Conservation (phyloP, 2,888 invertebrate genomes). For the Spialia ferax region DNA sequence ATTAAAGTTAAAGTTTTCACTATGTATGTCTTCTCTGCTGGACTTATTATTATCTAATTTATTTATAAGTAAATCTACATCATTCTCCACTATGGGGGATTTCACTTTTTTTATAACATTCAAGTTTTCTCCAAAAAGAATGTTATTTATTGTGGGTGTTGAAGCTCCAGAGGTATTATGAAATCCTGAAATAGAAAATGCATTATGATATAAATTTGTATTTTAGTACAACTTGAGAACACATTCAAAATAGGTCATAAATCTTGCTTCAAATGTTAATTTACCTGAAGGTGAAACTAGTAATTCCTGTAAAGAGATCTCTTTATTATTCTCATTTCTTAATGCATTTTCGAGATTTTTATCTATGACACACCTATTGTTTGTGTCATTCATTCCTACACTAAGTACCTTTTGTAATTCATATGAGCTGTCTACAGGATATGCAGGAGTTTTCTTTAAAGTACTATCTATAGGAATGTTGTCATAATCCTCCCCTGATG, state of each 20-base stretch:
- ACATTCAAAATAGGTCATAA: too few relatives aligned
- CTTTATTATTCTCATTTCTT: slow-evolving; percentile 56
- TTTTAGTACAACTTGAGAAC: too few relatives aligned
- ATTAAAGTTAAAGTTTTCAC: not conserved
- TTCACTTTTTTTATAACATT: slow-evolving; percentile 27
- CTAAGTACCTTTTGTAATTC: not conserved
- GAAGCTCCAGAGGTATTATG: slow-evolving; percentile 55
- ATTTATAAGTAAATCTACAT: slow-evolving; percentile 23
- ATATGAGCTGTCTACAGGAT: slow-evolving; percentile 5
- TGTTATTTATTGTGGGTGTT: slow-evolving; percentile 71
- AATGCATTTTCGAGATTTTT: slow-evolving; percentile 69
- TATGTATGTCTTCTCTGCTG: not conserved
- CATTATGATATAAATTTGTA: too few relatives aligned
- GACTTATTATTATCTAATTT: slow-evolving; percentile 9
- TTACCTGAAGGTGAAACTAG: slow-evolving; percentile 64
- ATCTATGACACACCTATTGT: slow-evolving; percentile 59
- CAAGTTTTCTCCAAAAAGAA: slow-evolving; percentile 64
- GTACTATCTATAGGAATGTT: slow-evolving; percentile 23
- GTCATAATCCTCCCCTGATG: slow-evolving; percentile 35
- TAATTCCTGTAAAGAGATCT: slow-evolving; percentile 64
- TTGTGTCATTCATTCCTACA: not conserved
- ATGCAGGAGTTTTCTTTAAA: slow-evolving; percentile 19
- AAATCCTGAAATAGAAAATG: slow-evolving; percentile 48
- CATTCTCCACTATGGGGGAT: slow-evolving; percentile 34
- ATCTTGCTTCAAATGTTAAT: too few relatives aligned